Percentiles rank a stretch among this genome's conserved stretches.
These are phyloP conservation scores for Nymphalis c-album DNA, from an alignment of 2,888 invertebrate species.

Conservation along the genomic window DNA sequence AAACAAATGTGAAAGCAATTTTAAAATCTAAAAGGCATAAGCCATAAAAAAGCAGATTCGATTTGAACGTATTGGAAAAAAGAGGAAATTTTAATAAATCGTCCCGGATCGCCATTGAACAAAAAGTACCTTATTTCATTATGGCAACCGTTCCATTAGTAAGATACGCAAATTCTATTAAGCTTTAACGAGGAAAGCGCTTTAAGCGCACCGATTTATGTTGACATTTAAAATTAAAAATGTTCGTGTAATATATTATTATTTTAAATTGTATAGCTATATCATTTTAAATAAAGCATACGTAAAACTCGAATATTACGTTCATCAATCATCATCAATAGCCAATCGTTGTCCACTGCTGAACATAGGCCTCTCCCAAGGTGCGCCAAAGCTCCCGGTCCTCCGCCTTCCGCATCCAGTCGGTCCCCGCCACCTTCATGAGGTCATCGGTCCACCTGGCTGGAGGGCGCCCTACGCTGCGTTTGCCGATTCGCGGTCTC, in stretches of 20 bases:
- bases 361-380: too few species aligned
- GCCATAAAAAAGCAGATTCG: conserved; percentile 38
- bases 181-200: conserved; percentile 61
- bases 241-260: background rate
- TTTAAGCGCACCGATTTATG: conserved; percentile 39
- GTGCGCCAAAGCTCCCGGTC: too few species aligned
- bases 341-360: too few species aligned
- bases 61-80: conserved; percentile 64
- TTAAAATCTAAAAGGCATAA: conserved; percentile 25
- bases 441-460: too few species aligned
- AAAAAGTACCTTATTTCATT: conserved; percentile 77
- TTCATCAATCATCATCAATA: too few species aligned
- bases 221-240: conserved; percentile 14
- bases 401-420: too few species aligned
- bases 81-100: conserved; percentile 68
- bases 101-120: conserved; percentile 60
- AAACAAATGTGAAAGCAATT: background rate
- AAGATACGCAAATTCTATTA: conserved; percentile 78
- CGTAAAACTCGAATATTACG: too few species aligned
- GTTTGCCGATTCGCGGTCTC: too few species aligned
- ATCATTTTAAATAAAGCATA: background rate
- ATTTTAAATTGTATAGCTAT: background rate
- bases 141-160: conserved; percentile 74
- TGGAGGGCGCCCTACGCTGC: too few species aligned
- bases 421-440: too few species aligned